Percentiles rank a stretch among this genome's conserved stretches.
phyloP scores from a whole-genome alignment of 2,113 vertebrate species.

The Myotis davidii region DNA sequence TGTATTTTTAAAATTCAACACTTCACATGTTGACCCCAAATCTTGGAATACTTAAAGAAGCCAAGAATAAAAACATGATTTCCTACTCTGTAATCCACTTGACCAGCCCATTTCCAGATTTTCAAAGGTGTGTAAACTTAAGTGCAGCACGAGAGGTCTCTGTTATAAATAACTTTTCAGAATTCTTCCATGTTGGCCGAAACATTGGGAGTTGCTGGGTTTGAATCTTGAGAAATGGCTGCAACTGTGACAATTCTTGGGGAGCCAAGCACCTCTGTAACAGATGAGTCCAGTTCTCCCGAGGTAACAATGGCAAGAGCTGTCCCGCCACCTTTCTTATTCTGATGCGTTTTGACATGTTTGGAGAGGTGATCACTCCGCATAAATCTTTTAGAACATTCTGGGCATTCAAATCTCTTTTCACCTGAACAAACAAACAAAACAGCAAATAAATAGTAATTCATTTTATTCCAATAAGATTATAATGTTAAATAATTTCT shows the following conservation, averaged over 20 bases:
- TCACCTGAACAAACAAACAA: constrained; percentile 90
- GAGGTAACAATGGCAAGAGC: constrained; percentile 98
- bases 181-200: constrained; percentile 96
- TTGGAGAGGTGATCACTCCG: constrained; percentile 99
- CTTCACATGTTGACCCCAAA: constrained; percentile 83
- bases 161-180: constrained; percentile 84
- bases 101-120: constrained; percentile 87
- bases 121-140: constrained; percentile 88
- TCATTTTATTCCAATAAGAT: constrained; percentile 12
- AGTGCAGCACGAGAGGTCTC: constrained; percentile 88
- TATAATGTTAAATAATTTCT: constrained; percentile 3
- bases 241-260: constrained; percentile 97
- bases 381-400: constrained; percentile 99
- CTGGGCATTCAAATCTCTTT: constrained; percentile 98
- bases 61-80: constrained; percentile 84
- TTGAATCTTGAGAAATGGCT: constrained; percentile 96
- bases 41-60: constrained; percentile 82
- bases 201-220: constrained; percentile 95
- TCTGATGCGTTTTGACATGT: constrained; percentile 99
- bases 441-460: constrained; percentile 49
- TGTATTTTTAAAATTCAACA: constrained; percentile 84
- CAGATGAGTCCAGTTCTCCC: constrained; percentile 95
- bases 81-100: constrained; percentile 87
- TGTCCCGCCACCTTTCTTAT: constrained; percentile 96
- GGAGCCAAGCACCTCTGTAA: constrained; percentile 93